Evolutionary conservation across 2,888 invertebrate species (phyloP).

Genomic region (Polydrusus pterygomalis): DNA sequence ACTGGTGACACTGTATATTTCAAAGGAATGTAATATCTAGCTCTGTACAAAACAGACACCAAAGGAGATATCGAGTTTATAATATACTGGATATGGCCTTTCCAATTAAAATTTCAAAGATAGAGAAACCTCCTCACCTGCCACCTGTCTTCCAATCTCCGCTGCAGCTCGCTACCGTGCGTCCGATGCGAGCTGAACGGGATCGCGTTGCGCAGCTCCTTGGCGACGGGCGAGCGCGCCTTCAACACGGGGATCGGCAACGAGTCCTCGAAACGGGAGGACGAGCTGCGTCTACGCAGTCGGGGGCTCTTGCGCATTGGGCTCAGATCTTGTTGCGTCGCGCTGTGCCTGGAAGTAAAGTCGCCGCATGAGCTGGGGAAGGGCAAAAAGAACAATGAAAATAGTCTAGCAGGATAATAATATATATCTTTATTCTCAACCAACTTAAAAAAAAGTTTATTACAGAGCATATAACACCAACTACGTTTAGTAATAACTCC

Average conservation of each 20-base stretch:
- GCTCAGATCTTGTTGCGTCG: slow-evolving; percentile 76
- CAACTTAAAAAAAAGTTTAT: too few species aligned
- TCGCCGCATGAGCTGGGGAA: background rate
- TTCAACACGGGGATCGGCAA: slow-evolving; percentile 79
- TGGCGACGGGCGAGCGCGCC: slow-evolving; percentile 72
- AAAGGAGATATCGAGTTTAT: too few species aligned
- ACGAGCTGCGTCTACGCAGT: slow-evolving; percentile 72
- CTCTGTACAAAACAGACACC: too few species aligned
- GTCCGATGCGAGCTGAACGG: slow-evolving; percentile 67
- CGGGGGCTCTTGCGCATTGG: slow-evolving; percentile 73
- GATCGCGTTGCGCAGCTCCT: slow-evolving; percentile 69
- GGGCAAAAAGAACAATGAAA: background rate
- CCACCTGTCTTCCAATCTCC: slow-evolving; percentile 73
- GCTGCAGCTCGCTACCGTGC: slow-evolving; percentile 63
- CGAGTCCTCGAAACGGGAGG: slow-evolving; percentile 74
- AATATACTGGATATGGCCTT: too few species aligned
- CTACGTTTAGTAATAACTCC: too few species aligned
- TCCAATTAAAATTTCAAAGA: too few species aligned
- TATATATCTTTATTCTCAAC: too few species aligned
- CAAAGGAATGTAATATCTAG: too few species aligned
- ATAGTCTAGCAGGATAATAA: too few species aligned
- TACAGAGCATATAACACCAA: too few species aligned
- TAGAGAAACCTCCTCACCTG: slow-evolving; percentile 67
- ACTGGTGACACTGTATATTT: too few species aligned
- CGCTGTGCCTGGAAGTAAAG: slow-evolving; percentile 69